phyloP scores from a whole-genome alignment of 2,888 invertebrate genomes.

The Brachycybe producta region DNA sequence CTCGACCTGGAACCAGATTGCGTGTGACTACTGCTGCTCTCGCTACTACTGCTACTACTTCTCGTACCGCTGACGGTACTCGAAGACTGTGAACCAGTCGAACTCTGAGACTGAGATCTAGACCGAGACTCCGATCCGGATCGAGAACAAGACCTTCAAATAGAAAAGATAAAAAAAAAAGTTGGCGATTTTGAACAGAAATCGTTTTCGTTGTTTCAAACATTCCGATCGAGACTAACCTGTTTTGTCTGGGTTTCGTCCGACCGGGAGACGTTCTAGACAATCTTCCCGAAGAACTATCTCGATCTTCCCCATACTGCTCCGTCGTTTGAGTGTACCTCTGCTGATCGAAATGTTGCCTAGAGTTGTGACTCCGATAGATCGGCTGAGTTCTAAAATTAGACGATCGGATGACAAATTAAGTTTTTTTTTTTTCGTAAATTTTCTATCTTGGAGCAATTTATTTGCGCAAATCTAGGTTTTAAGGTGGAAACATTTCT shows the following conservation, averaged over 20 bases:
- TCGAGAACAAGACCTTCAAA: slow-evolving; percentile 28
- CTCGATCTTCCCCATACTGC: slow-evolving; percentile 11
- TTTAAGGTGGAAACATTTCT: too few species aligned
- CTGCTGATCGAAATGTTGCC: slow-evolving; percentile 23
- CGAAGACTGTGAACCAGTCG: slow-evolving; percentile 27
- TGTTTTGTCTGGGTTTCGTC: slow-evolving; percentile 9
- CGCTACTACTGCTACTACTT: slow-evolving; percentile 25
- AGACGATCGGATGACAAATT: too few species aligned
- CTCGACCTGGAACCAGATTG: slow-evolving; percentile 31
- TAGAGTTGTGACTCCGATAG: slow-evolving; percentile 24
- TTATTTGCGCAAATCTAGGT: too few species aligned
- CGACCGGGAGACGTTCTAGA: slow-evolving; percentile 26
- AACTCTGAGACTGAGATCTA: slow-evolving; percentile 27
- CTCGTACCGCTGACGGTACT: slow-evolving; percentile 25
- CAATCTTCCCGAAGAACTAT: slow-evolving; percentile 15
- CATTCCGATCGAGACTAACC: neutral
- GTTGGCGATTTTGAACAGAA: neutral
- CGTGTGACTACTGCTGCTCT: slow-evolving; percentile 33
- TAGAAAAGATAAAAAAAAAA: neutral
- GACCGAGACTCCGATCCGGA: slow-evolving; percentile 28
- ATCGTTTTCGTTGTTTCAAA: neutral
- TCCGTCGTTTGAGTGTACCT: slow-evolving; percentile 9
- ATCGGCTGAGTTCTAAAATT: slow-evolving; percentile 23
- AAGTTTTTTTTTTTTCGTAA: too few species aligned
- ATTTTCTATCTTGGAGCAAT: too few species aligned